Evolutionary conservation across 2,113 vertebrate species (phyloP).

Genomic region (Geothlypis trichas): DNA sequence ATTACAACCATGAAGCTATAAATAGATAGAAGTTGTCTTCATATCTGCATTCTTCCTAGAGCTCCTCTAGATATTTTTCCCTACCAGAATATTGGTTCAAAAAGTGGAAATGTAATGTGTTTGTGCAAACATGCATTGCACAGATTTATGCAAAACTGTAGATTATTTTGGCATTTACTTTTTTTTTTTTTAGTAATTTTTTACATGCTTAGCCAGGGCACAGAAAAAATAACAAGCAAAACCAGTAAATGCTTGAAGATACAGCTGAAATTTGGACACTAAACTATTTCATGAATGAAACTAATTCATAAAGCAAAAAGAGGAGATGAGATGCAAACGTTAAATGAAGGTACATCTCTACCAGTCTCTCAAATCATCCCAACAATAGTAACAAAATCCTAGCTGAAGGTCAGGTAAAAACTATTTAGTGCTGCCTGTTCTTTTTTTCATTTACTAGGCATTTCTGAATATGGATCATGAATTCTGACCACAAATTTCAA

Average conservation of each 20-base stretch:
- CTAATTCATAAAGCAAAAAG: neutral
- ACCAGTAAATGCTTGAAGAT: neutral
- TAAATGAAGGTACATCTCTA: neutral
- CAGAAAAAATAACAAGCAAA: neutral
- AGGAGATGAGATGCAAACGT: neutral
- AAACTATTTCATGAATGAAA: neutral
- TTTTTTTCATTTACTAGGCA: neutral
- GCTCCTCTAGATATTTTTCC: neutral
- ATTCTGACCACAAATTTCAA: constrained; percentile 33
- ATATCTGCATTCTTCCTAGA: neutral
- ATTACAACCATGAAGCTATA: neutral
- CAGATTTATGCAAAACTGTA: neutral
- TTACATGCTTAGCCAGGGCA: neutral
- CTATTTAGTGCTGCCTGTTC: neutral
- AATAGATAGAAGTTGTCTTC: neutral
- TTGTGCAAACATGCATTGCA: neutral
- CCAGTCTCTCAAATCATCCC: neutral
- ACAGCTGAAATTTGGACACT: neutral
- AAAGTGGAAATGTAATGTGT: neutral
- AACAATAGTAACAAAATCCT: neutral
- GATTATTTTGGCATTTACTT: neutral
- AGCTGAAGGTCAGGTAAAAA: neutral
- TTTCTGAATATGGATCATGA: neutral
- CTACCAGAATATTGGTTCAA: neutral
- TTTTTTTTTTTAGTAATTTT: neutral